phyloP scores from a whole-genome alignment of 2,113 vertebrate species.

The Polyodon spathula region DNA sequence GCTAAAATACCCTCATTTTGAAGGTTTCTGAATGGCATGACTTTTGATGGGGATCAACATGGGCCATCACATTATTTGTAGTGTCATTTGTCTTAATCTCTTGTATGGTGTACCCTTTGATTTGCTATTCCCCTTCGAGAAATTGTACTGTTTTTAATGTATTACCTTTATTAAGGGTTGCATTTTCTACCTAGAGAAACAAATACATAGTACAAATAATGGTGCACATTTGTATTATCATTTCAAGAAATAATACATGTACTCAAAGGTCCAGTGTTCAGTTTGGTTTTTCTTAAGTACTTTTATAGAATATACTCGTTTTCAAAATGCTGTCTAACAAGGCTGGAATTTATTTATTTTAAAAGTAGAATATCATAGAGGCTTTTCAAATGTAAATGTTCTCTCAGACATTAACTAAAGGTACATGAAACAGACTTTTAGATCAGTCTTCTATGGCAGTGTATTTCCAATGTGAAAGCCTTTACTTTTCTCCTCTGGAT shows the following conservation, averaged over 20 bases:
- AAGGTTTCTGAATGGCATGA: too few relatives aligned
- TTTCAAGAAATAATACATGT: conserved; percentile 3
- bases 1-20: too few relatives aligned
- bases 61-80: too few relatives aligned
- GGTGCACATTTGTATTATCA: not conserved
- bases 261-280: conserved; percentile 2
- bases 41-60: too few relatives aligned
- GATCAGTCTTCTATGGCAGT: conserved; percentile 10
- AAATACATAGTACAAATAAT: conserved; percentile 10
- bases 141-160: conserved; percentile 13
- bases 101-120: not conserved
- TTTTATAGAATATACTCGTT: conserved; percentile 11
- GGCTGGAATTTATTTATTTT: conserved; percentile 14
- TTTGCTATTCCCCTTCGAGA: not conserved
- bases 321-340: conserved; percentile 18
- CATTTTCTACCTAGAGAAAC: conserved; percentile 7
- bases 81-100: too few relatives aligned
- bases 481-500: conserved; percentile 12
- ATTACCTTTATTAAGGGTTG: conserved; percentile 15
- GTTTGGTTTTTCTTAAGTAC: conserved; percentile 6
- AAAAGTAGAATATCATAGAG: conserved; percentile 12
- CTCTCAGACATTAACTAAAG: conserved; percentile 6
- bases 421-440: conserved; percentile 13
- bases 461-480: conserved; percentile 18
- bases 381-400: conserved; percentile 13